These are phyloP conservation scores for Xenopus laevis DNA, from an alignment of 2,113 vertebrate species.

Conservation along the genomic window DNA sequence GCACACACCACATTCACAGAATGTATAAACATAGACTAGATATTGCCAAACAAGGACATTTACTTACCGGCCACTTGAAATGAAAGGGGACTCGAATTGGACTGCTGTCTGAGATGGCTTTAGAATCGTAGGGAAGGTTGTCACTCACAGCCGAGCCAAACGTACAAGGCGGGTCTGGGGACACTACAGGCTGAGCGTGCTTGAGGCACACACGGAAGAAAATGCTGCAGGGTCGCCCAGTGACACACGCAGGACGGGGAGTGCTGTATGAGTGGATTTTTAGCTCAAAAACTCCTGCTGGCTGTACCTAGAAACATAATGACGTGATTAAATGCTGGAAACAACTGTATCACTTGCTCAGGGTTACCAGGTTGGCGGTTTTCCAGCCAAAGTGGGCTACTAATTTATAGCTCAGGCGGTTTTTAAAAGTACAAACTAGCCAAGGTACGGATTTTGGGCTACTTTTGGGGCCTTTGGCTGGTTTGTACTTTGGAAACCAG, in stretches of 20 bases:
- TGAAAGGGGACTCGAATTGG: slow-evolving; percentile 71
- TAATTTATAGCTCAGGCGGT: no score
- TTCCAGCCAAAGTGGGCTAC: no score
- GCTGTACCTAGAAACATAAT: slow-evolving; percentile 57
- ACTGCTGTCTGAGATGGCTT: slow-evolving; percentile 59
- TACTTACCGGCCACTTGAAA: slow-evolving; percentile 83
- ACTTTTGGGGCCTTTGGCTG: no score
- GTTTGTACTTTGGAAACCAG: no score
- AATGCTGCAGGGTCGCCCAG: slow-evolving; percentile 64
- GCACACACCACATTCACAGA: no score
- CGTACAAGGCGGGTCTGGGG: slow-evolving; percentile 73
- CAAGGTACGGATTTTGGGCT: no score
- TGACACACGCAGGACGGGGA: slow-evolving; percentile 53
- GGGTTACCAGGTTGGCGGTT: no score
- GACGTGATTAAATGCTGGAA: neutral
- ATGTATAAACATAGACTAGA: no score
- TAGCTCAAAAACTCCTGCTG: slow-evolving; percentile 79
- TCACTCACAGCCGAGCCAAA: slow-evolving; percentile 71
- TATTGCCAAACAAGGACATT: neutral
- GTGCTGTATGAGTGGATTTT: slow-evolving; percentile 76
- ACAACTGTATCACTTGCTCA: no score
- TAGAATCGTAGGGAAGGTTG: slow-evolving; percentile 57
- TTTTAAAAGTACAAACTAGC: no score
- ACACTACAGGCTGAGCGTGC: slow-evolving; percentile 70
- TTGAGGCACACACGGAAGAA: slow-evolving; percentile 85